Evolutionary conservation across 1,140 invertebrate genomes (phyloP).

Genomic region (Berghia stephanieae): DNA sequence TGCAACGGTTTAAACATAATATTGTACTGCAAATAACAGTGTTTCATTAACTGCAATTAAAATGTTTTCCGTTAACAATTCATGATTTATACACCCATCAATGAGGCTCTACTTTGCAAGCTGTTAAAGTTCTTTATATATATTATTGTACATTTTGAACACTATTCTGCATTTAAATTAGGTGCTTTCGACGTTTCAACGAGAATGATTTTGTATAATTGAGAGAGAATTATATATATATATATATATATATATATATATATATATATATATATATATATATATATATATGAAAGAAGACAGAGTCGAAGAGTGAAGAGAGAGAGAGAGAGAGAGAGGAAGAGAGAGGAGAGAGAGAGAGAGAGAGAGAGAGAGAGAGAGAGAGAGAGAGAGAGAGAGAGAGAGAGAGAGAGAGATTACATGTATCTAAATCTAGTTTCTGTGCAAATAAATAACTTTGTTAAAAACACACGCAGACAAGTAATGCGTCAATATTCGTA

Average conservation of each 20-base stretch:
- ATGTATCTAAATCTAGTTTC: not conserved
- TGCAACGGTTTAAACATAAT: too few species aligned
- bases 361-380: constrained; percentile 18
- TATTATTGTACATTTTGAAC: constrained; percentile 17
- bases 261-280: not conserved
- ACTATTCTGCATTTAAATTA: not conserved
- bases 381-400: constrained; percentile 8
- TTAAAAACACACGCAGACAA: too few species aligned
- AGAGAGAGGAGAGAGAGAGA: not conserved
- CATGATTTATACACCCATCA: too few species aligned
- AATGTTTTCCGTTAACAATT: too few species aligned
- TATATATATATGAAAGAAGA: too few species aligned
- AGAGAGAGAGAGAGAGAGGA: not conserved
- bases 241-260: not conserved
- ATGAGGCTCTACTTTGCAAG: too few species aligned
- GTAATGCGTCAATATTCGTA: too few species aligned
- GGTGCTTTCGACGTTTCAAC: not conserved
- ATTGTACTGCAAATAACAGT: too few species aligned
- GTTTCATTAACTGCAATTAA: too few species aligned
- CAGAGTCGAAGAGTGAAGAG: too few species aligned
- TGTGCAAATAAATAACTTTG: not conserved
- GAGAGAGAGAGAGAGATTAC: not conserved
- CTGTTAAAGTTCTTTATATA: too few species aligned
- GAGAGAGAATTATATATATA: not conserved
- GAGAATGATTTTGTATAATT: not conserved